Percentiles rank a stretch among this genome's conserved stretches.
phyloP scores from a whole-genome alignment of 1,140 invertebrate genomes.

The Atta cephalotes region DNA sequence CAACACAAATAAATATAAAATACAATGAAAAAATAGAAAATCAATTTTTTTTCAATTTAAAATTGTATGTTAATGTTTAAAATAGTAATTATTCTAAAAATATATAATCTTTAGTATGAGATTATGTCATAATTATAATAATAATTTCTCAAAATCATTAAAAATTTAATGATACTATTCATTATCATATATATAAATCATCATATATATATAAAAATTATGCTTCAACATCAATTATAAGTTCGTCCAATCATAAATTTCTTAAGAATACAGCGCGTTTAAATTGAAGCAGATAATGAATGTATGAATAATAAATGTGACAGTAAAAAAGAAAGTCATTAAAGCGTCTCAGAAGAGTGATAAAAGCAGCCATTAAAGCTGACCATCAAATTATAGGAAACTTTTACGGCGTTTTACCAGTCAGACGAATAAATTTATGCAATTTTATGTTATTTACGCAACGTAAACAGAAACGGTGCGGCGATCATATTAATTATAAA shows the following conservation, averaged over 20 bases:
- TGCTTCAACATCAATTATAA: conserved; percentile 19
- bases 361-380: conserved; percentile 35
- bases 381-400: neutral
- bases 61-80: neutral
- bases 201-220: conserved; percentile 14
- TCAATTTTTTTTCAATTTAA: conserved; percentile 2
- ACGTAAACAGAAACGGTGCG: neutral
- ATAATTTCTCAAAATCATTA: neutral
- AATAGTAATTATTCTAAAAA: neutral
- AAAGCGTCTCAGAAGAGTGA: neutral
- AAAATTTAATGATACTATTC: neutral
- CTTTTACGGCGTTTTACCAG: neutral
- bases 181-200: neutral
- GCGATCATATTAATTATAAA: neutral
- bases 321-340: conserved; percentile 9
- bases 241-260: conserved; percentile 11
- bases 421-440: neutral
- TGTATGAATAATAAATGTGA: conserved; percentile 51
- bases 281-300: neutral
- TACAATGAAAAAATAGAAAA: neutral
- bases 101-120: neutral
- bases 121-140: neutral
- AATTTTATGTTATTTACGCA: neutral
- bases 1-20: neutral
- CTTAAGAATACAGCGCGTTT: neutral